phyloP scores from a whole-genome alignment of 2,888 invertebrate genomes.

The Meta bourneti region DNA sequence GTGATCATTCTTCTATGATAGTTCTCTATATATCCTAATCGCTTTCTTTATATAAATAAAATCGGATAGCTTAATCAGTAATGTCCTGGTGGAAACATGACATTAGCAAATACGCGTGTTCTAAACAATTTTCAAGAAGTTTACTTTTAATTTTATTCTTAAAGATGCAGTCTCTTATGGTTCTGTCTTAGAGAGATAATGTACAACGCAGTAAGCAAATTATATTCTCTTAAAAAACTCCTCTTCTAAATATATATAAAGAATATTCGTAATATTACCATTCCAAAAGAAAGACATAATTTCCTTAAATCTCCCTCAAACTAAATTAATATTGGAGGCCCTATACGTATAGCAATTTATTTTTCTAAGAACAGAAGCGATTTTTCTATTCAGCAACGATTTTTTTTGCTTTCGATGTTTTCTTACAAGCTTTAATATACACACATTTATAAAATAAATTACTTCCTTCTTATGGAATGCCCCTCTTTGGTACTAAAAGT shows the following conservation, averaged over 20 bases:
- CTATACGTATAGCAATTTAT: constrained; percentile 46
- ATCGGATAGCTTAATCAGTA: too few relatives aligned
- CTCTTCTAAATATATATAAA: background rate
- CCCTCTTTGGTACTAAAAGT: constrained; percentile 25
- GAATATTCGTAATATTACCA: background rate
- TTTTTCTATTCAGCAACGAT: background rate
- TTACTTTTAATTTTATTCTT: too few relatives aligned
- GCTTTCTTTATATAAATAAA: too few relatives aligned
- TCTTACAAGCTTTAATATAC: constrained; percentile 34
- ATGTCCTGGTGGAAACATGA: too few relatives aligned
- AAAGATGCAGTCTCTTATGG: too few relatives aligned
- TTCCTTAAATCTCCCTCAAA: background rate
- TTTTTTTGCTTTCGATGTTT: background rate
- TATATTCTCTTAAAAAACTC: background rate
- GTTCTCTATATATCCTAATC: too few relatives aligned
- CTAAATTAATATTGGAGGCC: constrained; percentile 38
- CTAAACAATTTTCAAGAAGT: too few relatives aligned
- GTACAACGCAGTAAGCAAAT: background rate
- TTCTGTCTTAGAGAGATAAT: too few relatives aligned
- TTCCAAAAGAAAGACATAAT: background rate
- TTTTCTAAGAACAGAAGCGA: constrained; percentile 7
- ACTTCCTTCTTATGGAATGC: constrained; percentile 17
- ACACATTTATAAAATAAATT: constrained; percentile 60
- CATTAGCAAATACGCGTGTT: too few relatives aligned
- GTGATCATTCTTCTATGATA: too few relatives aligned